phyloP scores from a whole-genome alignment of 2,888 invertebrate genomes.

The Sesia apiformis region DNA sequence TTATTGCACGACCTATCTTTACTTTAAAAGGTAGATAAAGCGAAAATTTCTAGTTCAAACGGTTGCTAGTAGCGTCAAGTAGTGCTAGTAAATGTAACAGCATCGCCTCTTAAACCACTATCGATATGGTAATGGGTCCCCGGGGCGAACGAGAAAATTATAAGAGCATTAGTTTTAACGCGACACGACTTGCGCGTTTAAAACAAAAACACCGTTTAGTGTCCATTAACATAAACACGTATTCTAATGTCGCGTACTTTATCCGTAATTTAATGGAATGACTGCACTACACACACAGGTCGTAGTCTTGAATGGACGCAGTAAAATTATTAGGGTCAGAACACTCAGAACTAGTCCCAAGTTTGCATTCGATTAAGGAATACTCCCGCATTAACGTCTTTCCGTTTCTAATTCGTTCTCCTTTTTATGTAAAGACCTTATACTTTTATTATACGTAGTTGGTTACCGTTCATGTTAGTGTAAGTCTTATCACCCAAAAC shows the following conservation, averaged over 20 bases:
- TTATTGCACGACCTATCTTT: no score
- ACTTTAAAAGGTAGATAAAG: no score
- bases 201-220: slow-evolving; percentile 17
- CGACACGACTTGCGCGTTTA: slow-evolving; percentile 17
- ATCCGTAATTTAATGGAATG: slow-evolving; percentile 13
- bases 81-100: background rate
- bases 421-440: no score
- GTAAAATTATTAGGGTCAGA: background rate
- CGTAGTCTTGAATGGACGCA: background rate
- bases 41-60: background rate
- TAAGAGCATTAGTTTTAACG: slow-evolving; percentile 36
- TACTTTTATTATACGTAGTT: no score
- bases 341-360: no score
- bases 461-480: no score
- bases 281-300: slow-evolving; percentile 10
- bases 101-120: background rate
- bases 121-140: background rate
- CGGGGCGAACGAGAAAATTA: slow-evolving; percentile 20
- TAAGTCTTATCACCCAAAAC: no score
- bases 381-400: no score
- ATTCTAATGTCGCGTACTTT: slow-evolving; percentile 11
- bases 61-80: background rate
- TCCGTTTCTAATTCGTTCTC: no score
- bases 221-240: slow-evolving; percentile 22
- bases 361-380: no score